Base-by-base conservation (phyloP, 2,888 invertebrate species). In the Hyles lineata region DNA sequence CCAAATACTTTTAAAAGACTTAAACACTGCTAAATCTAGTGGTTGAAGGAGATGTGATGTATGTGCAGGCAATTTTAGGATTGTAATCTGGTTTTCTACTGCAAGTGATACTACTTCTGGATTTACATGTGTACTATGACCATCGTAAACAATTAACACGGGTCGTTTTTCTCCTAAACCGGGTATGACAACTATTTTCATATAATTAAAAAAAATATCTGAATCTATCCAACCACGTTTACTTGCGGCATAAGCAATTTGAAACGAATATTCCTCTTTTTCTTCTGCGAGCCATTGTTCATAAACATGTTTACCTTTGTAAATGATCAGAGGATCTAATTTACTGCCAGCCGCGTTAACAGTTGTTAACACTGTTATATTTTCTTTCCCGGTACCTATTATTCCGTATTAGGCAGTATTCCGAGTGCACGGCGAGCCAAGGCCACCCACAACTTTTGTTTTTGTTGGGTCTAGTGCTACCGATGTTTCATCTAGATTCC, bases 141-240 rank as follows among this genome's bases (percentile, higher is more conserved):
- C 86, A 74, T 85, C 85, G 71, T 83, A 85, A 52, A 87, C 78
- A 15, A 52, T 17, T n/a, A 86, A 74, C 1, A 82, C 80, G 19
- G 85, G 86, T 35, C 84, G 59, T 67, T 84, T 81, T 62, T 79
- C 72, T 11, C 85, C 83, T 0, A 83, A 32, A 70, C 8, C 72
- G 69, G 82, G 83, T 35, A 86, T 80, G 4, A 87, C 23, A 69
- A 79, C 71, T 73, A 82, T 83, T 79, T 76, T 62, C 59, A 87
- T 74, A 72, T 85, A 87, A 74, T 84, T 84, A 21, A 75, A 71
- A 72, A 87, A 88, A 15, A 85, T 84, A 21, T 78, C 77, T 35
- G 78, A 80, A 25, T 83, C 83, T 82, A 83, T 86, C 85, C 84
- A 85, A 0, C 88, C 86, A 19, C 80, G 84, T 21, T 29, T 74